These are phyloP conservation scores for Tympanoctomys barrerae DNA, from an alignment of 2,797 vertebrate genomes.

Conservation along the genomic window DNA sequence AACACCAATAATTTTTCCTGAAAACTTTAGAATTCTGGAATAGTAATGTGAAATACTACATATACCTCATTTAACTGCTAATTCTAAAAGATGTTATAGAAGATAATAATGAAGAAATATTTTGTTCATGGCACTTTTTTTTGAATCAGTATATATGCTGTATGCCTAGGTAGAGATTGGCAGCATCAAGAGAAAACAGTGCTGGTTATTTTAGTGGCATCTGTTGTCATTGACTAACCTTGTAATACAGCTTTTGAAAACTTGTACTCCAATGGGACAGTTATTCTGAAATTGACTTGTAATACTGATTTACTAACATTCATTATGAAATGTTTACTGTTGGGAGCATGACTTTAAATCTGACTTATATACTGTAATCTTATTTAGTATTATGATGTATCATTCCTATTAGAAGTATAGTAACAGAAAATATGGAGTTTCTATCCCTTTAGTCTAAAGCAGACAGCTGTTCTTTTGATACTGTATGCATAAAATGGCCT, in stretches of 20 bases:
- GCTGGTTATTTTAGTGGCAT: neutral
- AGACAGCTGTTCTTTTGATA: neutral
- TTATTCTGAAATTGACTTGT: slow-evolving; percentile 42
- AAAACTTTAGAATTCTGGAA: slow-evolving; percentile 12
- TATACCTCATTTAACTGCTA: slow-evolving; percentile 37
- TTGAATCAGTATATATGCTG: neutral
- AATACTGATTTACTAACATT: slow-evolving; percentile 31
- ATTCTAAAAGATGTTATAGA: neutral
- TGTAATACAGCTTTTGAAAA: slow-evolving; percentile 20
- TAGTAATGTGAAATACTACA: slow-evolving; percentile 7
- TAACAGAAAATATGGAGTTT: neutral
- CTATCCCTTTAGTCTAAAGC: neutral
- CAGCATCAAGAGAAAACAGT: neutral
- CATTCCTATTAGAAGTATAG: neutral
- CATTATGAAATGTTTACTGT: slow-evolving; percentile 40
- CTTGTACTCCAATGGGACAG: neutral
- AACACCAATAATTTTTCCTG: slow-evolving; percentile 15
- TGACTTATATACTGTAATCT: neutral
- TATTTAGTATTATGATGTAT: neutral
- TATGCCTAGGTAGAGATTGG: neutral
- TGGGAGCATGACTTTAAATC: slow-evolving; percentile 39
- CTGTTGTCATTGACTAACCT: neutral
- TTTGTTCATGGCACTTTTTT: slow-evolving; percentile 5
- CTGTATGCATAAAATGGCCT: neutral
- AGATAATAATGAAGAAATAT: slow-evolving; percentile 18